Evolutionary conservation across 2,113 vertebrate species (phyloP).

Genomic region (Motacilla tschutschensis): DNA sequence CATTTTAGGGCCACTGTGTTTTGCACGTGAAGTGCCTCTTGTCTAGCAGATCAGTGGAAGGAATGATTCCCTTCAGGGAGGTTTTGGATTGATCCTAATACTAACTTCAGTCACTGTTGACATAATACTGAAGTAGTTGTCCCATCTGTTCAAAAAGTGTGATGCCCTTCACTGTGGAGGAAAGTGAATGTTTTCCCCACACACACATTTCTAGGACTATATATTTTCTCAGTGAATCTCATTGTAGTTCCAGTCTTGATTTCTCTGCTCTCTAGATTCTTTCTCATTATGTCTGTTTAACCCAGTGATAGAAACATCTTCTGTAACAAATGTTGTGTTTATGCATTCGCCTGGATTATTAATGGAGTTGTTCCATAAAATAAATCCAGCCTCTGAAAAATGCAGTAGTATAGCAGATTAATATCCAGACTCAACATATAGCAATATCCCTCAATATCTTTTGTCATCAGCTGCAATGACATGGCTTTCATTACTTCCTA

Average conservation of each 20-base stretch:
- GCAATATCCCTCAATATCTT: not conserved
- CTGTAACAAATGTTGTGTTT: not conserved
- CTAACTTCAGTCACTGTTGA: not conserved
- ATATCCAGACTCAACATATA: not conserved
- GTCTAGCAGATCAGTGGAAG: not conserved
- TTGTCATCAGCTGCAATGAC: conserved; percentile 23
- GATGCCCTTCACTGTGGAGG: not conserved
- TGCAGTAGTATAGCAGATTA: not conserved
- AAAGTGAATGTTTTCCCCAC: not conserved
- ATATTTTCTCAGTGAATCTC: not conserved
- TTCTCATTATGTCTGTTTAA: not conserved
- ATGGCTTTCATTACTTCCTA: conserved; percentile 35
- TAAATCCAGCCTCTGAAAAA: not conserved
- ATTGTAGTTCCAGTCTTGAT: not conserved
- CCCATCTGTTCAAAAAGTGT: not conserved
- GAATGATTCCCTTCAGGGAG: not conserved
- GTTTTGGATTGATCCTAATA: not conserved
- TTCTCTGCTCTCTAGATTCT: not conserved
- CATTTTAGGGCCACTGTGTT: not conserved
- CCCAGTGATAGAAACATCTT: not conserved
- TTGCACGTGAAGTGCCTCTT: not conserved
- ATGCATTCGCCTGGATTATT: not conserved
- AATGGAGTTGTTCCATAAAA: conserved; percentile 14
- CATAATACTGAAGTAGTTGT: not conserved
- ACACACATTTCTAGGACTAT: not conserved